Percentiles rank a stretch among this genome's conserved stretches.
Evolutionary conservation across 2,113 vertebrate genomes (phyloP).

Genomic region (Candoia aspera): DNA sequence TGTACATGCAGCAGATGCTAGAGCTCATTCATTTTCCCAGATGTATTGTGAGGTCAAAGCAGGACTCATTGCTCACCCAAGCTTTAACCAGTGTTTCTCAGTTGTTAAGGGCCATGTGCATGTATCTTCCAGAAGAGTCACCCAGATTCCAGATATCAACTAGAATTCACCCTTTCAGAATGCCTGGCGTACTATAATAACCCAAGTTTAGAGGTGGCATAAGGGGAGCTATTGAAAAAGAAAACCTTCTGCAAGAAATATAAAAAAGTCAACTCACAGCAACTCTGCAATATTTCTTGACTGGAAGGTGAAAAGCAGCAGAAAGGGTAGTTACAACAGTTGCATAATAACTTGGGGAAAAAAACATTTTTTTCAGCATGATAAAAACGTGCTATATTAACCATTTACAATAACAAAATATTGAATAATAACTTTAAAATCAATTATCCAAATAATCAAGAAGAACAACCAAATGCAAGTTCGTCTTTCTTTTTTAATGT

Average conservation of each 20-base stretch:
- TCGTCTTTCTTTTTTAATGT: neutral
- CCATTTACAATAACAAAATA: neutral
- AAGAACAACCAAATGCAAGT: neutral
- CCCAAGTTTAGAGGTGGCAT: rapidly evolving
- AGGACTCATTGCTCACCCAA: rapidly evolving
- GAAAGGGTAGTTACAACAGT: conserved; percentile 42
- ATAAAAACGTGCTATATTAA: neutral
- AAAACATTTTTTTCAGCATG: neutral
- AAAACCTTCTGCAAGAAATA: neutral
- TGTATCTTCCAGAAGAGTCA: neutral
- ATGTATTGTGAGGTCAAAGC: neutral
- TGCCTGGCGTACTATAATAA: neutral
- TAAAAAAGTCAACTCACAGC: neutral
- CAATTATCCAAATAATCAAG: neutral
- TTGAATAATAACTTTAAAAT: neutral
- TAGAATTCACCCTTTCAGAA: neutral
- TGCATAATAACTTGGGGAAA: neutral
- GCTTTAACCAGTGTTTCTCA: neutral
- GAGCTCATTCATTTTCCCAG: neutral
- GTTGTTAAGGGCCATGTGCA: neutral
- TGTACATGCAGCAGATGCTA: neutral
- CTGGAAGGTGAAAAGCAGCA: neutral
- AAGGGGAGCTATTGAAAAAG: neutral
- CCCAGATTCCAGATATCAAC: neutral
- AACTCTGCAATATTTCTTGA: neutral